These are phyloP conservation scores for Temnothorax longispinosus DNA, from an alignment of 1,140 invertebrate genomes.

Conservation along the genomic window DNA sequence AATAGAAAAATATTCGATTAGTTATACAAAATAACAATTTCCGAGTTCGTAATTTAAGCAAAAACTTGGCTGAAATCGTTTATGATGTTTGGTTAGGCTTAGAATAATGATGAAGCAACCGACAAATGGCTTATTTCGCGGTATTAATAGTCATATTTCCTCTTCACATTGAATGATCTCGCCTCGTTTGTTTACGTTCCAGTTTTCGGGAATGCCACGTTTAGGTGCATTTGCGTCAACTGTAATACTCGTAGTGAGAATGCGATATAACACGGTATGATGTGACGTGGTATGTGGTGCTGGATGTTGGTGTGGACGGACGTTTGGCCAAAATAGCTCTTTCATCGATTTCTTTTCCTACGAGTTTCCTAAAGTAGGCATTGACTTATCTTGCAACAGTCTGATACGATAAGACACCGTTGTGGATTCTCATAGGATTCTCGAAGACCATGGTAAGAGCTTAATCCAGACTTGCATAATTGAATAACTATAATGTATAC, in stretches of 20 bases:
- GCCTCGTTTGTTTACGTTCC: not conserved
- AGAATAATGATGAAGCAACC: not conserved
- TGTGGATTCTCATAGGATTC: too few relatives aligned
- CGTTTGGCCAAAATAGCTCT: constrained; percentile 43
- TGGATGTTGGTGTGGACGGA: not conserved
- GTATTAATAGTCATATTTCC: constrained; percentile 26
- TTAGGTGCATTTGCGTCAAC: not conserved
- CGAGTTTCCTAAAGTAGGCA: too few relatives aligned
- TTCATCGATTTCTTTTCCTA: constrained; percentile 2
- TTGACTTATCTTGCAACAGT: too few relatives aligned
- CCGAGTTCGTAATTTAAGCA: not conserved
- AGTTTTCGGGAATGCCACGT: not conserved
- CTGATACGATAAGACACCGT: too few relatives aligned
- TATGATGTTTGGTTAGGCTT: too few relatives aligned
- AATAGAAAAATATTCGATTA: not conserved
- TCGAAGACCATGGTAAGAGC: too few relatives aligned
- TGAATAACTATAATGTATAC: too few relatives aligned
- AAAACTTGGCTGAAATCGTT: not conserved
- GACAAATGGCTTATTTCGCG: not conserved
- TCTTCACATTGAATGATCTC: not conserved
- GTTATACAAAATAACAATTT: not conserved
- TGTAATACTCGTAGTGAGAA: constrained; percentile 14
- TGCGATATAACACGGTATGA: not conserved
- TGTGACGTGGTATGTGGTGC: not conserved
- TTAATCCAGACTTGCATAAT: too few relatives aligned